Evolutionary conservation across 2,797 vertebrate genomes (phyloP).

Genomic region (Microctenopoma stevenorrisi): DNA sequence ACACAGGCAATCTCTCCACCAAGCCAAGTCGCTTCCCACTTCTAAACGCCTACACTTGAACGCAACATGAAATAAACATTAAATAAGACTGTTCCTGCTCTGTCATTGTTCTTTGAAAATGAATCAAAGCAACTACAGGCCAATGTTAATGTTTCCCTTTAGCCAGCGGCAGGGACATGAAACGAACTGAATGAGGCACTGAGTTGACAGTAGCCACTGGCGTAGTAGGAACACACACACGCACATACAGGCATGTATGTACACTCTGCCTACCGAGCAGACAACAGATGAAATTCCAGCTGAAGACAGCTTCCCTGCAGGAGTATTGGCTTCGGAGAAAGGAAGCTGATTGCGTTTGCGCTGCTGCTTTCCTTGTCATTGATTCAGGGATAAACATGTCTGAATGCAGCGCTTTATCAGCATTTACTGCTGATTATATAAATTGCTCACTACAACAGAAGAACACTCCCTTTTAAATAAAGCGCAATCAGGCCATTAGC

Average conservation of each 20-base stretch:
- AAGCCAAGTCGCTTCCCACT: conserved; percentile 69
- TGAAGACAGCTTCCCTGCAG: conserved; percentile 73
- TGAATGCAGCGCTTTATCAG: conserved; percentile 62
- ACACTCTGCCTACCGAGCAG: conserved; percentile 55
- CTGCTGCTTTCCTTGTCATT: conserved; percentile 67
- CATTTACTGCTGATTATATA: conserved; percentile 66
- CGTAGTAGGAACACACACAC: conserved; percentile 63
- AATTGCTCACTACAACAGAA: conserved; percentile 61
- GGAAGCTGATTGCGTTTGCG: conserved; percentile 74
- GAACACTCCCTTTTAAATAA: conserved; percentile 57
- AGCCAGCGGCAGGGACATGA: conserved; percentile 78
- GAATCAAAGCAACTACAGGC: conserved; percentile 78
- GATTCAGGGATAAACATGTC: conserved; percentile 74
- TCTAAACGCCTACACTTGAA: conserved; percentile 71
- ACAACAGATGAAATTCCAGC: conserved; percentile 76
- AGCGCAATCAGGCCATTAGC: conserved; percentile 54
- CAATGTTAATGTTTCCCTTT: conserved; percentile 81
- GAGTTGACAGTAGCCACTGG: conserved; percentile 81
- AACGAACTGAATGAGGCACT: conserved; percentile 75
- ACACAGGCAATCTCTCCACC: conserved; percentile 58
- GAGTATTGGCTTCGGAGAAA: conserved; percentile 76
- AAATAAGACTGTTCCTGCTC: conserved; percentile 71
- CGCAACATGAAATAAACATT: conserved; percentile 80
- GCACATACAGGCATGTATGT: conserved; percentile 41
- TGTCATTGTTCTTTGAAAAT: conserved; percentile 82